phyloP scores from a whole-genome alignment of 1,140 invertebrate genomes.

The Papilio dardanus region DNA sequence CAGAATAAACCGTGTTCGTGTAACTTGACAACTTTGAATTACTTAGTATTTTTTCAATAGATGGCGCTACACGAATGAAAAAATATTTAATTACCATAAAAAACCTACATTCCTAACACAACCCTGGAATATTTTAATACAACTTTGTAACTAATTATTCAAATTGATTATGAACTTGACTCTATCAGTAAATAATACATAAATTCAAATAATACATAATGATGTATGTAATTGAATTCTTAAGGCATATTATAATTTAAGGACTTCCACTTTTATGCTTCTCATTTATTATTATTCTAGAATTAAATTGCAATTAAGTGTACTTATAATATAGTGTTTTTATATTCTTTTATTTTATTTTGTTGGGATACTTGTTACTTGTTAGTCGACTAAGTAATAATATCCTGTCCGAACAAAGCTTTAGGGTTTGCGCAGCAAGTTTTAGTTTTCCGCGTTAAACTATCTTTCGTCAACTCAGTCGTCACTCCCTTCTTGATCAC shows the following conservation, averaged over 20 bases:
- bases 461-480: too few relatives aligned
- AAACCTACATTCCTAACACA: not conserved
- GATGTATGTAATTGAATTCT: slow-evolving; percentile 8
- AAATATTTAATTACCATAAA: not conserved
- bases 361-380: too few relatives aligned
- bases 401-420: too few relatives aligned
- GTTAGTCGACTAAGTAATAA: too few relatives aligned
- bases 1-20: not conserved
- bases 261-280: slow-evolving; percentile 4
- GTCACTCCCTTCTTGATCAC: too few relatives aligned
- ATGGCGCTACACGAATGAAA: not conserved
- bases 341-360: too few relatives aligned
- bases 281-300: not conserved
- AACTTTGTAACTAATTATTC: slow-evolving; percentile 17
- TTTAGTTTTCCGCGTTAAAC: too few relatives aligned
- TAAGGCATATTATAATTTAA: not conserved
- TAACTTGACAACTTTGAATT: not conserved
- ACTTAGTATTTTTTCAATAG: not conserved
- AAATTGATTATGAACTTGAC: not conserved
- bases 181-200: not conserved
- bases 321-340: not conserved
- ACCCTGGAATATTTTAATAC: not conserved
- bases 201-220: not conserved
- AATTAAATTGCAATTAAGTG: not conserved
- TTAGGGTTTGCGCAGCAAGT: too few relatives aligned